Base-by-base conservation (phyloP, 2,113 vertebrate genomes). In the Lophochroa leadbeateri region DNA sequence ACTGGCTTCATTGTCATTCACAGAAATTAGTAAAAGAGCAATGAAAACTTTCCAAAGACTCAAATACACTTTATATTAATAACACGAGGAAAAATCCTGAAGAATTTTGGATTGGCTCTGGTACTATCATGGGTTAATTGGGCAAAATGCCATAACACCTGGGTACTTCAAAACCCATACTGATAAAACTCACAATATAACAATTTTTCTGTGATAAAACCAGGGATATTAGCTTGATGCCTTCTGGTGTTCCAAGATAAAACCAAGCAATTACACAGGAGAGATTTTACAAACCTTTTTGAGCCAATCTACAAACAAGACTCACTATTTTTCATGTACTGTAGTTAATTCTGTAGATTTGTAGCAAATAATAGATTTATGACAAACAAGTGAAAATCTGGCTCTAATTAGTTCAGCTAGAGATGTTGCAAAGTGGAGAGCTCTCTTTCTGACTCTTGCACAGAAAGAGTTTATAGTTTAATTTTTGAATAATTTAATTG, bases 331-430 rank as follows among this genome's bases (percentile, higher is more conserved):
- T 86, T 88, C 72, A 37, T 65, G 41, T 82, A 39, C 12, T 78
- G 35, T 60, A 72, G 74, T 82, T 87, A 86, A 86, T 90, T 95
- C 69, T 83, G 31, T 29, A 76, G 28, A 79, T 94, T 75, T 82
- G 61, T 57, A 92, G 41, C 1, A 6, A 92, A 82, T 89, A 92
- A 95, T 85, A 89, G 61, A 64, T 94, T 91, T 14, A 21, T 63
- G 61, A 85, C 57, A 92, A 95, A 67, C 47, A 90, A 69, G 31
- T 72, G 17, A 81, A 96, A 96, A 79, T 68, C 37, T 84, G 44
- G 1, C 10, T 87, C 52, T 89, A 95, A 95, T 93, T 93, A 94
- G 80, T 96, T 92, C 77, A 95, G 74, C 91, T 94, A 94, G 72
- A 94, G 65, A 61, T 52, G 60, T 64, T 79, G 52, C 21, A 65